Evolutionary conservation across 2,797 vertebrate genomes (phyloP).

Genomic region (Pyrocephalus nanus): DNA sequence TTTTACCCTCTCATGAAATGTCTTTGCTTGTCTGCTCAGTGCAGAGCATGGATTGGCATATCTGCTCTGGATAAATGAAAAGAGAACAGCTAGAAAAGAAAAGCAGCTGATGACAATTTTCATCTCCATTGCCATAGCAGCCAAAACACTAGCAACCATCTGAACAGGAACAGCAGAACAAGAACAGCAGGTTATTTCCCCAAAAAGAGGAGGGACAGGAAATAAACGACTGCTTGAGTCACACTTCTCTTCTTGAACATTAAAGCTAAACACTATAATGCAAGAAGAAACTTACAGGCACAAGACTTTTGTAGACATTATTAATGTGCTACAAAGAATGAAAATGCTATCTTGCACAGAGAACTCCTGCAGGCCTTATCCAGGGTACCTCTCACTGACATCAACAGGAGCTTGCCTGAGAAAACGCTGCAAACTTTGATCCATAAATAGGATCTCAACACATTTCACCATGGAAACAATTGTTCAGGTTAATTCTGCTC

Average conservation of each 20-base stretch:
- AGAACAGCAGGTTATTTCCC: not conserved
- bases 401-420: not conserved
- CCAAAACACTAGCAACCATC: not conserved
- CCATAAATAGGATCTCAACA: not conserved
- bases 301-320: not conserved
- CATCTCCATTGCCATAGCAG: not conserved
- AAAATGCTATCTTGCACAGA: not conserved
- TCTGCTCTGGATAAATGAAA: not conserved
- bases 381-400: not conserved
- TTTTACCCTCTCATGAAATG: not conserved
- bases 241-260: not conserved
- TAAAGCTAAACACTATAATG: not conserved
- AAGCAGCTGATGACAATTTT: not conserved
- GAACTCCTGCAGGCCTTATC: not conserved
- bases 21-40: not conserved
- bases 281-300: not conserved
- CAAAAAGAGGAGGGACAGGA: not conserved
- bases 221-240: not conserved
- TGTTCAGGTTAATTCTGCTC: slow-evolving; percentile 27
- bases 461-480: slow-evolving; percentile 63
- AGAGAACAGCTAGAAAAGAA: not conserved
- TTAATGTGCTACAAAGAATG: not conserved
- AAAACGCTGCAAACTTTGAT: slow-evolving; percentile 12
- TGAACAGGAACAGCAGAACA: not conserved
- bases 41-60: not conserved